These are phyloP conservation scores for Crotalus adamanteus DNA, from an alignment of 2,797 vertebrate species.

Conservation along the genomic window DNA sequence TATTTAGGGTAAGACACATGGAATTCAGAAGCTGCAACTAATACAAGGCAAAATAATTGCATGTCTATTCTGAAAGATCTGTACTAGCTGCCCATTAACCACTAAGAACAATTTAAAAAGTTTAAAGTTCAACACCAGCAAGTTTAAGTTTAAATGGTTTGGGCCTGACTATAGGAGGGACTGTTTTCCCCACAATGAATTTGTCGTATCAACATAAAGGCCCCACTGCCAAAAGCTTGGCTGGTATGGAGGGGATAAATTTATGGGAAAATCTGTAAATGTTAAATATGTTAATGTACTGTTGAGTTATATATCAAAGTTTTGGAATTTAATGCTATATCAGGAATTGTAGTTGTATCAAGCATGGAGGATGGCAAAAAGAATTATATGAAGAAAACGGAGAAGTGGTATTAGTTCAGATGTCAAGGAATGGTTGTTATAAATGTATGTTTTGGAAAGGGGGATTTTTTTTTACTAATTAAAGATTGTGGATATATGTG, in stretches of 20 bases:
- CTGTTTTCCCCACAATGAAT: background rate
- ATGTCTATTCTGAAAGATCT: background rate
- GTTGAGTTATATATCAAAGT: background rate
- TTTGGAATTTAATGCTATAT: background rate
- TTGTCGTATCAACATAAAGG: background rate
- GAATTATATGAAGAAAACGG: background rate
- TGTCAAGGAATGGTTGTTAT: background rate
- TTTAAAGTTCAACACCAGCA: background rate
- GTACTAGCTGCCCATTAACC: background rate
- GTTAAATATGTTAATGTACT: background rate
- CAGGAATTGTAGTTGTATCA: background rate
- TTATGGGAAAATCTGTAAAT: background rate
- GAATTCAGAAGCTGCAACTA: background rate
- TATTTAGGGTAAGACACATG: background rate
- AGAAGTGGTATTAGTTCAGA: background rate
- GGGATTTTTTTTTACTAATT: background rate
- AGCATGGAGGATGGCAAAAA: background rate
- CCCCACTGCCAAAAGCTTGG: background rate
- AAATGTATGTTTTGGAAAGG: background rate
- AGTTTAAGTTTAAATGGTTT: background rate
- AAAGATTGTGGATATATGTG: background rate
- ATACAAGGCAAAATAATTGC: background rate
- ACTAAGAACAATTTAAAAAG: background rate
- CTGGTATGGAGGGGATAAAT: background rate
- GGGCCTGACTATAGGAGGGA: background rate